A percentile compares a stretch with the other conserved stretches of the same genome.
phyloP scores from a whole-genome alignment of 2,797 vertebrate genomes.

The Cygnus olor region DNA sequence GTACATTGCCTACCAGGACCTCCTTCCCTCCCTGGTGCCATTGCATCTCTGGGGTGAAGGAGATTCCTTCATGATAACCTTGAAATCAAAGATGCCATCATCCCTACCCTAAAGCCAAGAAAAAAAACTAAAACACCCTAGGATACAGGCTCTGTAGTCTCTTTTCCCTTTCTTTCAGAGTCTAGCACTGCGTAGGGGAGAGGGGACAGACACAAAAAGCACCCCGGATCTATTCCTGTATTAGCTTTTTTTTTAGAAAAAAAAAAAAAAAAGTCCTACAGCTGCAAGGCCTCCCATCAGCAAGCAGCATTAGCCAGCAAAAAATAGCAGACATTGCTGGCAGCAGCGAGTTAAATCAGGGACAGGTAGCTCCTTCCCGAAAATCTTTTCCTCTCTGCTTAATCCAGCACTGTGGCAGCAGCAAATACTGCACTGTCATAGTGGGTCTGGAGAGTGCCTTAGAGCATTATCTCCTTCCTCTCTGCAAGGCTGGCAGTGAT shows the following conservation, averaged over 20 bases:
- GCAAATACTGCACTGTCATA: slow-evolving; percentile 54
- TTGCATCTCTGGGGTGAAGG: not conserved
- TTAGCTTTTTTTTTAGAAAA: not conserved
- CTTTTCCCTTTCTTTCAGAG: not conserved
- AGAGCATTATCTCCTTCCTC: not conserved
- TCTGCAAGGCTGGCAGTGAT: not conserved
- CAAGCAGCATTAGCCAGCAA: not conserved
- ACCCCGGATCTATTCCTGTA: not conserved
- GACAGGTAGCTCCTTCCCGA: not conserved
- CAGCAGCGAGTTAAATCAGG: not conserved
- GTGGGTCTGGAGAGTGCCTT: not conserved
- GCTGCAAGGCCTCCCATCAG: not conserved
- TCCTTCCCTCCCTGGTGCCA: not conserved
- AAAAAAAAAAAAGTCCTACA: not conserved
- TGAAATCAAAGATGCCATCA: not conserved
- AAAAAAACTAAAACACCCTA: not conserved
- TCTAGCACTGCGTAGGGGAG: not conserved
- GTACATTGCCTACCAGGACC: not conserved
- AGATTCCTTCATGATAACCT: not conserved
- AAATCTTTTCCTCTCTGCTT: not conserved
- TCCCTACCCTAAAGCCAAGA: not conserved
- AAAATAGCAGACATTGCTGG: not conserved
- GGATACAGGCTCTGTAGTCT: not conserved
- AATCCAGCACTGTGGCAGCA: not conserved
- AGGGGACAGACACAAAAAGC: not conserved